These are phyloP conservation scores for Cryptomyrus ogoouensis DNA, from an alignment of 2,113 vertebrate species.

Conservation along the genomic window DNA sequence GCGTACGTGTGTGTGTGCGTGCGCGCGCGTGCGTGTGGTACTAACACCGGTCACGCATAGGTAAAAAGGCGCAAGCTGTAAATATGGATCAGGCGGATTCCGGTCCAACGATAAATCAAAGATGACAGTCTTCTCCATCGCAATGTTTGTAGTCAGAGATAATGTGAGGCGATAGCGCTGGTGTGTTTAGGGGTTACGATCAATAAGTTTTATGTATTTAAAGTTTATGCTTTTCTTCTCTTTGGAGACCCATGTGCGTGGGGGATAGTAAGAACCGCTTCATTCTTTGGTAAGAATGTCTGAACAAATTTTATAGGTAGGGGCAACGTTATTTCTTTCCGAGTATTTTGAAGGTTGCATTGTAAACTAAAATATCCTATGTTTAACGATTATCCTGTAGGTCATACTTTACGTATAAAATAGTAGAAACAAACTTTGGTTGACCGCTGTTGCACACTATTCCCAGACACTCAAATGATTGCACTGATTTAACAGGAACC, in stretches of 20 bases:
- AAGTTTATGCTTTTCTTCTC: neutral
- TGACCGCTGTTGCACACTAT: neutral
- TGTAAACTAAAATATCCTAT: neutral
- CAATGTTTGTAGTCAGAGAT: neutral
- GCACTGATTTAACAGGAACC: neutral
- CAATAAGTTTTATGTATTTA: neutral
- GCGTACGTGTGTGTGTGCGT: conserved; percentile 31
- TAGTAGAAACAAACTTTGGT: neutral
- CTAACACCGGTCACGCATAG: neutral
- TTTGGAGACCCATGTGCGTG: neutral
- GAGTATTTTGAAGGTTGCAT: neutral
- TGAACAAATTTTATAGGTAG: neutral
- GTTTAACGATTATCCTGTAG: neutral
- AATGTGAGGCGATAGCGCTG: neutral
- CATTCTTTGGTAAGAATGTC: neutral
- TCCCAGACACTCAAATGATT: neutral
- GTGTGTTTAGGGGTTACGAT: neutral
- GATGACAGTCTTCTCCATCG: neutral
- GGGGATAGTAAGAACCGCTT: neutral
- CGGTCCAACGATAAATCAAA: conserved; percentile 11
- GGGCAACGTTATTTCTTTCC: neutral
- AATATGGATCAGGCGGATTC: conserved; percentile 22
- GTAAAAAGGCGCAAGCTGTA: neutral
- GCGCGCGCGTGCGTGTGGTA: neutral
- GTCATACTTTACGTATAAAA: neutral